Evolutionary conservation across 2,113 vertebrate species (phyloP), one percentile per base, ranked within the genome.

Genomic region (Lucifuga dentata): DNA sequence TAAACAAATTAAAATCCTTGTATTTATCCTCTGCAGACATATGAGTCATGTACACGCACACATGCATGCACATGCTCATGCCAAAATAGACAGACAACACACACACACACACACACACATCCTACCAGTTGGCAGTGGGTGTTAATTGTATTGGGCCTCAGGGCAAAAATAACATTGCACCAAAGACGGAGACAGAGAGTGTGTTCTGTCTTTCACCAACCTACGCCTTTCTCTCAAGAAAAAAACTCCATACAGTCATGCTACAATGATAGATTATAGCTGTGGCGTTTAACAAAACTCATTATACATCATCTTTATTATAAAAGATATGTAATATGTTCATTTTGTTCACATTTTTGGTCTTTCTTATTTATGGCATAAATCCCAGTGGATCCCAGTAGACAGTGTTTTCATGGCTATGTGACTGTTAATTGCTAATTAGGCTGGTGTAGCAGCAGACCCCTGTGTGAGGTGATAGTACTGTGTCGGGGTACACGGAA

Each of bases 121-220:
- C 4, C 46, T 65, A 76, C 46, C 65, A 84, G 68, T 83, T 87
- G 79, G 70, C 86, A 79, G 66, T 77, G 67, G 78, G 83, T 89
- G 89, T 84, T 91, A 91, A 91, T 89, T 90, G 89, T 80, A 72
- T 78, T 78, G 88, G 85, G 88, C 89, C 86, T 81, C 58, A 53
- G 89, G 88, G 88, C 62, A 80, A 83, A 88, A 82, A 84, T 73
- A 85, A 87, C 81, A 87, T 76, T 73, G 72, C 78, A 63, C 73
- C 74, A 81, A 79, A 82, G 76, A 80, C 67, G 50, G 45, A 75
- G 45, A 65, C 62, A 66, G 11, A 19, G 50, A 52, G 46, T 67
- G 56, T 71, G 58, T 73, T 76, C 29, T 33, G 50, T 75, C 58
- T 73, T 57, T 83, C 58, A 56, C 57, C 57, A 64, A 44, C 52